Conservation (phyloP, 2,113 vertebrate species). For the Montifringilla adamsi region DNA sequence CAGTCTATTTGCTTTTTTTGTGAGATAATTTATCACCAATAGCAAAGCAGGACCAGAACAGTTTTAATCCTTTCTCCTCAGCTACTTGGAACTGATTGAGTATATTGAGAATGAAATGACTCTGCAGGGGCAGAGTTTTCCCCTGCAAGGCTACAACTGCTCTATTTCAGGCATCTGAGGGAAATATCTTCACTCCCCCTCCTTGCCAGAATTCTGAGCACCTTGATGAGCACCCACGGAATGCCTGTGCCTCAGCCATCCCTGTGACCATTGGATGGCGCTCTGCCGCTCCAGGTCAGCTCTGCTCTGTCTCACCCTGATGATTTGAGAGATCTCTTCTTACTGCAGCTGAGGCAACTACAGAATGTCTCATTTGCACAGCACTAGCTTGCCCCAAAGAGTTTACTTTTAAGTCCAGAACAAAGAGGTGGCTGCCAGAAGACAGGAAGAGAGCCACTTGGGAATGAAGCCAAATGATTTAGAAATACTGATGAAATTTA, state of each 20-base stretch:
- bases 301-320: accelerated
- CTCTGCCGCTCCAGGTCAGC: background rate
- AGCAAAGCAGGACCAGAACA: background rate
- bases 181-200: background rate
- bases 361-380: background rate
- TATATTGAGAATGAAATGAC: background rate
- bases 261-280: background rate
- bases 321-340: background rate
- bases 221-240: background rate
- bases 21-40: background rate
- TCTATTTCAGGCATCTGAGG: background rate
- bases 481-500: background rate
- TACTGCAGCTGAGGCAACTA: background rate
- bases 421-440: background rate
- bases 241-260: background rate
- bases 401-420: background rate
- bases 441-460: background rate
- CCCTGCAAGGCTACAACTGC: background rate
- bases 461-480: background rate
- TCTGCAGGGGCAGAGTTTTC: background rate
- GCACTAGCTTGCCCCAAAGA: background rate
- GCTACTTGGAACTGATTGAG: background rate
- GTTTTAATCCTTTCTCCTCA: background rate
- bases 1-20: background rate
- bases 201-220: background rate